These are phyloP conservation scores for Desmodus rotundus DNA, from an alignment of 2,113 vertebrate species.

Conservation along the genomic window DNA sequence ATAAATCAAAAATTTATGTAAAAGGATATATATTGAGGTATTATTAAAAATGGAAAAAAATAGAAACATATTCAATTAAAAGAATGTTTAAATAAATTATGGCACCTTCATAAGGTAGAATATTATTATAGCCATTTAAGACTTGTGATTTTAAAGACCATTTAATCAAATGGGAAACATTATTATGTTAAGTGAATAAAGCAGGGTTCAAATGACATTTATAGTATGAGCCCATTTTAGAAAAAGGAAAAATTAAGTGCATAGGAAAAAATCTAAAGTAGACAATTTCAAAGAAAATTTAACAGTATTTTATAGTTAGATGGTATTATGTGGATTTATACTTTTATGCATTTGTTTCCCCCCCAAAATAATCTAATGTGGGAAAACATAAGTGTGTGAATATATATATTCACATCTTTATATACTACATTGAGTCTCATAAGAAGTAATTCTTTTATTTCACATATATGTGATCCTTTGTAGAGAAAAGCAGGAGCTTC, in stretches of 20 bases:
- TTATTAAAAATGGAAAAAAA: conserved; percentile 26
- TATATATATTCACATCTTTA: not conserved
- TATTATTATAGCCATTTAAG: conserved; percentile 18
- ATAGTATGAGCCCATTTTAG: not conserved
- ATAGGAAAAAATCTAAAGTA: not conserved
- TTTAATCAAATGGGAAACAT: conserved; percentile 37
- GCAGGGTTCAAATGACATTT: not conserved
- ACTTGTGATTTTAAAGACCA: conserved; percentile 27
- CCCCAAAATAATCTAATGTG: not conserved
- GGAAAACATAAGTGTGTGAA: not conserved
- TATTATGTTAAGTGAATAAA: conserved; percentile 29
- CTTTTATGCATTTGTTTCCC: not conserved
- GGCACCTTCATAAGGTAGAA: conserved; percentile 12
- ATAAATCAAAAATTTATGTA: not conserved
- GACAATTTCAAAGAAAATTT: not conserved
- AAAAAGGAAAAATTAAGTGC: not conserved
- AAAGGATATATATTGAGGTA: not conserved
- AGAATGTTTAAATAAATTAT: conserved; percentile 43
- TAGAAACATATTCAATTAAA: not conserved
- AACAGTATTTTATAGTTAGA: not conserved
- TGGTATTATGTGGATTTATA: not conserved
- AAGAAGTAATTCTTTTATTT: not conserved
- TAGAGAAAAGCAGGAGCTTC: not conserved
- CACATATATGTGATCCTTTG: not conserved
- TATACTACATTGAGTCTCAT: not conserved